phyloP scores from a whole-genome alignment of 2,113 vertebrate species.

The Drymodes brunneopygia region DNA sequence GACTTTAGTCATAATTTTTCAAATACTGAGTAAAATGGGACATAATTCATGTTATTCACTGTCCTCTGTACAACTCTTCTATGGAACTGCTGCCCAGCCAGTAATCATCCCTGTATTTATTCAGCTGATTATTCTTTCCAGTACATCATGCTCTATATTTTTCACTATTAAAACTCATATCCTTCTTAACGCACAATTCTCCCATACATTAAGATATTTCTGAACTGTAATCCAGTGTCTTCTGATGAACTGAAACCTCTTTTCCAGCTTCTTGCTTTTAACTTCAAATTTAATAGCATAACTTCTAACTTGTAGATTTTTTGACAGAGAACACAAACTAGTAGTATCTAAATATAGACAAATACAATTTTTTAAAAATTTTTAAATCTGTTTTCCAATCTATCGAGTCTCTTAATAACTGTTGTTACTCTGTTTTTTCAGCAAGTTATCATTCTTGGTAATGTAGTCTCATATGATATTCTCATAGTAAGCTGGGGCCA shows the following conservation, averaged over 20 bases:
- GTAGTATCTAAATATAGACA: background rate
- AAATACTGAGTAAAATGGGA: background rate
- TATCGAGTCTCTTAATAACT: background rate
- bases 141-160: background rate
- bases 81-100: background rate
- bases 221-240: background rate
- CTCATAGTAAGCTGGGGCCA: background rate
- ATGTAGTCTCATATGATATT: background rate
- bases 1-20: background rate
- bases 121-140: background rate
- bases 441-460: background rate
- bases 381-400: background rate
- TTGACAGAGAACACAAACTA: background rate
- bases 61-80: background rate
- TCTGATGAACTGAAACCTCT: background rate
- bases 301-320: background rate
- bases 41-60: background rate
- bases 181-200: background rate
- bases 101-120: background rate
- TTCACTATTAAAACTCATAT: background rate
- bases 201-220: background rate
- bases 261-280: background rate
- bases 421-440: background rate
- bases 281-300: background rate
- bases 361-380: background rate